phyloP scores from a whole-genome alignment of 2,888 invertebrate species.

The Leptogaster cylindrica region DNA sequence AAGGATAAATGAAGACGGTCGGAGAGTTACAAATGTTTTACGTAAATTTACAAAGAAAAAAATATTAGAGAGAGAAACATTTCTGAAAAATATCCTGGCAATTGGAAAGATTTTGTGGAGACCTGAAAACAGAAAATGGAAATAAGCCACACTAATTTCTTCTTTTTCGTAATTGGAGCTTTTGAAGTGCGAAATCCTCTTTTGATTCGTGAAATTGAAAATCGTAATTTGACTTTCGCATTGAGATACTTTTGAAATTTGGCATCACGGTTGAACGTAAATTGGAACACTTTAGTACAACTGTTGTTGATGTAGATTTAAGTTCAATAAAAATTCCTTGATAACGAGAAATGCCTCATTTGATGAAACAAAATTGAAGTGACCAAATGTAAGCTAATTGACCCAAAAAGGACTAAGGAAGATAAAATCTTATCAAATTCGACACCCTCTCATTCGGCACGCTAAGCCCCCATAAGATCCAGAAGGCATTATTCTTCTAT shows the following conservation, averaged over 20 bases:
- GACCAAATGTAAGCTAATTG: slow-evolving; percentile 1
- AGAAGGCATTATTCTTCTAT: not conserved
- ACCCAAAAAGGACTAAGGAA: not conserved
- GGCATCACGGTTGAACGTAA: not conserved
- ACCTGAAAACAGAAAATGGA: too few species aligned
- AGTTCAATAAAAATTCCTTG: not conserved
- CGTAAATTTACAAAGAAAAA: not conserved
- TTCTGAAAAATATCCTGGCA: too few species aligned
- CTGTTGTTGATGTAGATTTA: too few species aligned
- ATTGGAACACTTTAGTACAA: not conserved
- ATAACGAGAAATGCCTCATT: not conserved
- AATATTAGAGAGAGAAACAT: too few species aligned
- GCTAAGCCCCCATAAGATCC: not conserved
- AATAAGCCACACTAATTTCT: too few species aligned
- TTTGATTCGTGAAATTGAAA: too few species aligned
- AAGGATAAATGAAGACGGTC: slow-evolving; percentile 54
- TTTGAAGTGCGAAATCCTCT: too few species aligned
- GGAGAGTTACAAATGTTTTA: not conserved
- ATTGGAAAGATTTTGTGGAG: too few species aligned
- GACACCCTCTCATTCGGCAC: not conserved
- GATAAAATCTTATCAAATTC: slow-evolving; percentile 14
- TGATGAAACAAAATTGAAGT: not conserved
- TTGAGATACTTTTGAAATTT: not conserved
- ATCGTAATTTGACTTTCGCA: too few species aligned
- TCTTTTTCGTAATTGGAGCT: too few species aligned